Evolutionary conservation across 1,140 invertebrate species (phyloP).

Genomic region (Hirudo medicinalis): DNA sequence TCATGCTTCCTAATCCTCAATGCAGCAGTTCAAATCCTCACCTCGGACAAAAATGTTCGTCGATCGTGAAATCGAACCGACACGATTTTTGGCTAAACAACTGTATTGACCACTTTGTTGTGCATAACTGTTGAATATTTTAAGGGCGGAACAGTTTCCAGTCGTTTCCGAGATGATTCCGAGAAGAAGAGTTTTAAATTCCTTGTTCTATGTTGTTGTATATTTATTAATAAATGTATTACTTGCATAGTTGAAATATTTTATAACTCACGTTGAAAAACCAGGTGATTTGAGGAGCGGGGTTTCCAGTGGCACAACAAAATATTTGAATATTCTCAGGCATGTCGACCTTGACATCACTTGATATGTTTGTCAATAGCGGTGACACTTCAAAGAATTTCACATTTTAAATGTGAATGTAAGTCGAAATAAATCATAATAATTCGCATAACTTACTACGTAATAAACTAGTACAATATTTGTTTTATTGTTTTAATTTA

Average conservation of each 20-base stretch:
- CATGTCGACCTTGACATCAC: no score
- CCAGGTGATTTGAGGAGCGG: background rate
- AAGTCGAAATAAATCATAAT: background rate
- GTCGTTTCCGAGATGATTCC: no score
- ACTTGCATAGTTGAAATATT: background rate
- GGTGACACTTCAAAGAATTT: background rate
- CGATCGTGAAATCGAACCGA: conserved; percentile 1
- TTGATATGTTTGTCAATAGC: background rate
- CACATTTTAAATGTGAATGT: background rate
- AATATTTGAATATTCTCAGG: background rate
- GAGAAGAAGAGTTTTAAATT: background rate
- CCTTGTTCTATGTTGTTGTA: background rate
- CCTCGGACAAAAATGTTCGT: conserved; percentile 10
- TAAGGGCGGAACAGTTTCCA: no score
- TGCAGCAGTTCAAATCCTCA: conserved; percentile 3
- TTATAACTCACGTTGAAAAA: background rate
- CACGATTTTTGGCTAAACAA: background rate
- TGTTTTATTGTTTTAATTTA: no score
- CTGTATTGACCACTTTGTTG: background rate
- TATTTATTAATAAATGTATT: background rate
- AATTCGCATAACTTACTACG: background rate
- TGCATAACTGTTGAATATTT: no score
- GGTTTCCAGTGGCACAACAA: background rate
- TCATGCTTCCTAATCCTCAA: no score
- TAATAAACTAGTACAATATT: background rate